Percentiles rank a stretch among this genome's conserved stretches.
Conservation (phyloP, 2,888 invertebrate genomes). For the Volucella inflata region DNA sequence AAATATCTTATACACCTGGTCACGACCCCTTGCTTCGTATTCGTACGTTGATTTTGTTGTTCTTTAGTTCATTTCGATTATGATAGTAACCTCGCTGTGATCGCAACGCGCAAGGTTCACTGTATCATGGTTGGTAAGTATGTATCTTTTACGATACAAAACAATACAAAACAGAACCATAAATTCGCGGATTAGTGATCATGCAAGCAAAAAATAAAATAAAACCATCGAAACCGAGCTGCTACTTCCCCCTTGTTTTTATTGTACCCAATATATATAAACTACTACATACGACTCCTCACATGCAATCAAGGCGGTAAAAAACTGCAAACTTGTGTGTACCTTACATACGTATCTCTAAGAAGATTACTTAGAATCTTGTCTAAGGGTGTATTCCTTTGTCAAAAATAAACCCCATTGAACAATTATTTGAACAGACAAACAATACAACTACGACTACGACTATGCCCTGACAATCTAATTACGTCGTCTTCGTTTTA, state of each 20-base stretch:
- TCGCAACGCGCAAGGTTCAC: conserved; percentile 67
- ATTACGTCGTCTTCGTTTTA: conserved; percentile 60
- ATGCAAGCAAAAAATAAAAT: conserved; percentile 37
- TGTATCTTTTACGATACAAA: conserved; percentile 40
- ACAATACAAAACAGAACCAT: conserved; percentile 66
- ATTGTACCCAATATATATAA: background rate
- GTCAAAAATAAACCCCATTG: conserved; percentile 72
- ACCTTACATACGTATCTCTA: conserved; percentile 50
- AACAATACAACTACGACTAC: conserved; percentile 12
- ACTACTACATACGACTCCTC: background rate
- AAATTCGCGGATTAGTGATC: conserved; percentile 75
- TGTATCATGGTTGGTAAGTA: background rate
- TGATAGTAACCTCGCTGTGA: conserved; percentile 67
- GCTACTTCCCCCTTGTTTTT: conserved; percentile 66
- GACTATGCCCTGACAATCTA: conserved; percentile 44
- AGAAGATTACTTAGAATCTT: conserved; percentile 65
- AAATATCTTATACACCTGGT: conserved; percentile 72
- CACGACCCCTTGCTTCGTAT: conserved; percentile 65
- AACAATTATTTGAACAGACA: conserved; percentile 62
- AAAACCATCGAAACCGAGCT: conserved; percentile 19
- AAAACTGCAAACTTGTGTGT: conserved; percentile 39
- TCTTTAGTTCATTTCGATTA: conserved; percentile 50
- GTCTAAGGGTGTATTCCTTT: too few relatives aligned
- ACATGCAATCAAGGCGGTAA: conserved; percentile 48
- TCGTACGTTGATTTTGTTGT: conserved; percentile 13